Percentiles rank a stretch among this genome's conserved stretches.
Evolutionary conservation across 2,113 vertebrate genomes (phyloP).

Genomic region (Xiphophorus couchianus): DNA sequence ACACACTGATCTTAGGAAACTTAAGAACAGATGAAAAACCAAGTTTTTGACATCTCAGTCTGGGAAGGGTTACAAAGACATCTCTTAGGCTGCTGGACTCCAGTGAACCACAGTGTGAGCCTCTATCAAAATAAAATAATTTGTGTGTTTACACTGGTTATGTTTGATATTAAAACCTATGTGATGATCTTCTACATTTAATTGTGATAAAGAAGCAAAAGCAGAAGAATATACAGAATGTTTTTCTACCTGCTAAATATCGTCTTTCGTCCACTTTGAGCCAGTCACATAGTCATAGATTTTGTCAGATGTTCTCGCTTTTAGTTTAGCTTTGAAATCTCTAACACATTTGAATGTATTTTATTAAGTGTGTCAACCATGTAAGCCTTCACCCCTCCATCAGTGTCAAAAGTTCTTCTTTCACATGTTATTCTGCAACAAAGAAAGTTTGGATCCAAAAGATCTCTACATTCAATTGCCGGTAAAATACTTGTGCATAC

Average conservation of each 20-base stretch:
- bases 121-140: too few relatives aligned
- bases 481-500: slow-evolving; percentile 8
- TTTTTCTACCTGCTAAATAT: not conserved
- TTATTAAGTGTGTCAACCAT: not conserved
- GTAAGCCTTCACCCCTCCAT: not conserved
- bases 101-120: too few relatives aligned
- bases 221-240: not conserved
- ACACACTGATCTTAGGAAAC: too few relatives aligned
- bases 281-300: not conserved
- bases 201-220: not conserved
- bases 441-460: not conserved
- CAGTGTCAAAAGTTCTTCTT: not conserved
- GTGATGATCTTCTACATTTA: not conserved
- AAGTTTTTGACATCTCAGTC: too few relatives aligned
- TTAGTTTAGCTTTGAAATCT: not conserved
- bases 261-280: not conserved
- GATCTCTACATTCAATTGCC: not conserved
- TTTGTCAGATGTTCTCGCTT: not conserved
- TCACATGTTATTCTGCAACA: not conserved
- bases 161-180: not conserved
- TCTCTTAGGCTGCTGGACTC: too few relatives aligned
- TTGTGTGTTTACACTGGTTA: not conserved
- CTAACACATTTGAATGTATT: not conserved
- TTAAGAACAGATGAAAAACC: too few relatives aligned
- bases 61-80: too few relatives aligned